phyloP scores from a whole-genome alignment of 1,140 invertebrate genomes.

The Ips nitidus region DNA sequence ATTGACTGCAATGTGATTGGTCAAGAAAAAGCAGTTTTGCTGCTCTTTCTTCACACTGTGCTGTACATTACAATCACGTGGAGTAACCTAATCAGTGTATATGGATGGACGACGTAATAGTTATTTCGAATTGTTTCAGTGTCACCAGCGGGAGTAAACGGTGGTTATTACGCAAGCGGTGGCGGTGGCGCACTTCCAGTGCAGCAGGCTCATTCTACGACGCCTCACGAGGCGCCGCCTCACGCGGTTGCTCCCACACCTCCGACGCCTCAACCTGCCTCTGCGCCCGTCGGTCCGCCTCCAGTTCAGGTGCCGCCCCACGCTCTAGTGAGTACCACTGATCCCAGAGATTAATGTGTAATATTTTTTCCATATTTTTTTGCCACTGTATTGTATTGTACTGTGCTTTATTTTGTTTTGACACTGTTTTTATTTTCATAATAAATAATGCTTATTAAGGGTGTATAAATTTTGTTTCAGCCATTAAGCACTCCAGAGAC shows the following conservation, averaged over 20 bases:
- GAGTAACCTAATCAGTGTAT: too few species aligned
- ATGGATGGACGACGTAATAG: too few species aligned
- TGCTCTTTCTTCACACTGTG: too few species aligned
- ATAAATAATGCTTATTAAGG: too few species aligned
- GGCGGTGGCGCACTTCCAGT: slow-evolving; percentile 67
- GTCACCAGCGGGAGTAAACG: slow-evolving; percentile 66
- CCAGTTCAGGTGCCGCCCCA: slow-evolving; percentile 51
- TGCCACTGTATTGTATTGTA: too few species aligned
- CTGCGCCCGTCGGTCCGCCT: slow-evolving; percentile 49
- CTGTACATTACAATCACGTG: too few species aligned
- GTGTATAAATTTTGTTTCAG: slow-evolving; percentile 44
- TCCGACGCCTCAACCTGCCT: slow-evolving; percentile 53
- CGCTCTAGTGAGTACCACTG: slow-evolving; percentile 46
- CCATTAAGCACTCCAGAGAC: slow-evolving; percentile 65
- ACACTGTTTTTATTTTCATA: too few species aligned
- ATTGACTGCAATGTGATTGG: too few species aligned
- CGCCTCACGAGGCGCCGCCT: slow-evolving; percentile 69
- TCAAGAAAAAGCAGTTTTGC: too few species aligned
- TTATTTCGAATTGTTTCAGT: slow-evolving; percentile 43
- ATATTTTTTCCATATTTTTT: neutral
- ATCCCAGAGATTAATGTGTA: slow-evolving; percentile 14
- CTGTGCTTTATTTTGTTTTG: too few species aligned
- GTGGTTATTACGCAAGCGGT: slow-evolving; percentile 70
- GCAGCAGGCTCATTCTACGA: slow-evolving; percentile 76
- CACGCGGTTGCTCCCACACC: slow-evolving; percentile 56